Conservation (phyloP, 2,888 invertebrate genomes). For the Lagria hirta region DNA sequence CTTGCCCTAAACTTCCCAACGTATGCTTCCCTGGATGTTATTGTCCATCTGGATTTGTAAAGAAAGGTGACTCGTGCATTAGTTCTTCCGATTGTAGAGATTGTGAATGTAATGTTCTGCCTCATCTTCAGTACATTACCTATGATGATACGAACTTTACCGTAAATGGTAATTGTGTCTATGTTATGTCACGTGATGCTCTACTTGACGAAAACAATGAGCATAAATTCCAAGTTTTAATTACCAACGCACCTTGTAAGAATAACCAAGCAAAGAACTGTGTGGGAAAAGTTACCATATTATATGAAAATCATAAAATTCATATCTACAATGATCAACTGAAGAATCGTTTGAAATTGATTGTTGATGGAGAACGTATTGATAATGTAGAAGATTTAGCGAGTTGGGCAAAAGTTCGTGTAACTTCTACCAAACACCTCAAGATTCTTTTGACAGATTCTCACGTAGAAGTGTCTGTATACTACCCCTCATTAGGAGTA, state of each 20-base stretch:
- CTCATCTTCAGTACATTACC: conserved; percentile 77
- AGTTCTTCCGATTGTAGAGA: conserved; percentile 73
- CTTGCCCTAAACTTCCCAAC: conserved; percentile 66
- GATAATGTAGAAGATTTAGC: conserved; percentile 51
- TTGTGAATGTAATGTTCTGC: conserved; percentile 72
- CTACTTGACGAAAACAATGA: conserved; percentile 54
- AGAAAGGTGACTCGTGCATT: conserved; percentile 69
- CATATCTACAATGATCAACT: conserved; percentile 42
- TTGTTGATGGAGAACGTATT: conserved; percentile 55
- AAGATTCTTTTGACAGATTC: conserved; percentile 65
- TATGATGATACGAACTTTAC: conserved; percentile 81
- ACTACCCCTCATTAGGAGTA: conserved; percentile 55
- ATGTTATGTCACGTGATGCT: conserved; percentile 71
- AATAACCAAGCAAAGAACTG: conserved; percentile 62
- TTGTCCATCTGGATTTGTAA: conserved; percentile 74
- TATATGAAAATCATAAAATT: conserved; percentile 65
- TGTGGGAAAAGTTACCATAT: conserved; percentile 66
- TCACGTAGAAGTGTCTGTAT: conserved; percentile 65
- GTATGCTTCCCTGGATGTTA: conserved; percentile 82
- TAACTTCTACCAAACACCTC: conserved; percentile 63
- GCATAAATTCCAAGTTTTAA: conserved; percentile 63
- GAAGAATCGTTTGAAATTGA: conserved; percentile 48
- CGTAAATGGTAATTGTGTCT: conserved; percentile 83
- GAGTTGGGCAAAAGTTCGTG: conserved; percentile 64
- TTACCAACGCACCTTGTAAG: conserved; percentile 71